Conservation (phyloP, 2,797 vertebrate genomes). For the Euthynnus affinis region DNA sequence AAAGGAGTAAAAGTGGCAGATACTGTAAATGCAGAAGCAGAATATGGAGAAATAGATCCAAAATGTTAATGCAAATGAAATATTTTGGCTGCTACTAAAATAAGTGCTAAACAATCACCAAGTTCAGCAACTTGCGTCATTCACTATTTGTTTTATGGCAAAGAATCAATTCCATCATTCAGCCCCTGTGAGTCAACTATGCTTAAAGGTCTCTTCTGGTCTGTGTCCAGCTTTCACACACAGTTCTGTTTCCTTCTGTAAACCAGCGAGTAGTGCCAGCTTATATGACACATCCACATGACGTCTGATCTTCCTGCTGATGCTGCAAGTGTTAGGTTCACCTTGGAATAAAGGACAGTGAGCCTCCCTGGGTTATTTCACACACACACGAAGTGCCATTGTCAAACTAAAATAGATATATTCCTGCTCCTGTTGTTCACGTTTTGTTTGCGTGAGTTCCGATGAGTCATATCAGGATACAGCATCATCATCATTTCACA, state of each 20-base stretch:
- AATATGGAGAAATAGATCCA: no score
- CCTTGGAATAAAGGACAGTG: conserved; percentile 41
- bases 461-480: not conserved
- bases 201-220: not conserved
- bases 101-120: not conserved
- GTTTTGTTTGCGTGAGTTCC: not conserved
- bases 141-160: not conserved
- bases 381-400: not conserved
- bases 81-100: not conserved
- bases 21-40: no score
- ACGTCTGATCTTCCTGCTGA: conserved; percentile 9
- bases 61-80: no score
- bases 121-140: not conserved
- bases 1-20: no score
- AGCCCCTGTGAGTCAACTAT: not conserved
- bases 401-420: not conserved
- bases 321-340: conserved; percentile 44
- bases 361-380: not conserved
- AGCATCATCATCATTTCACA: not conserved
- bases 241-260: not conserved
- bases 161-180: not conserved
- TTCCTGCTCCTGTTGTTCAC: not conserved
- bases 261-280: conserved; percentile 27
- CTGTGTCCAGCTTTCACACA: conserved; percentile 20
- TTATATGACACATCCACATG: conserved; percentile 48